Base-by-base conservation (phyloP, 2,113 vertebrate species). In the Leucoraja erinaceus region DNA sequence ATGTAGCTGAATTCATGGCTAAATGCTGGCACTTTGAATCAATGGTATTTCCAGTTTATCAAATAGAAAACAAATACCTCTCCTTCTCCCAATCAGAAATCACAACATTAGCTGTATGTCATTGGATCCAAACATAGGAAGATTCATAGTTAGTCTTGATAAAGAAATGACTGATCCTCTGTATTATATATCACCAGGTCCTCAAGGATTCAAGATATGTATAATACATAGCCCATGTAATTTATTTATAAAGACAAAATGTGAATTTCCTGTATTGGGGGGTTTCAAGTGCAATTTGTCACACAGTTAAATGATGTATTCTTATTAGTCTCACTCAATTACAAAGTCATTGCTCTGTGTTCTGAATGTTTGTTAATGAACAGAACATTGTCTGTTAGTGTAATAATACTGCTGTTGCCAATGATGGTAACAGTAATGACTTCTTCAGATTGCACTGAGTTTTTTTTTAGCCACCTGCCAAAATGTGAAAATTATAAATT, bases 191-290 rank as follows among this genome's bases (percentile, higher is more conserved):
- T 99, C 97, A 97, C 96, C 97, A 97, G 97, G 97, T 97, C 97
- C 96, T 97, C 94, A 93, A 96, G 97, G 97, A 97, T 98, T 97
- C 97, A 96, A 97, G 97, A 97, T 95, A 98, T 98, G 97, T 97
- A 98, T 98, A 97, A 98, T 97, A 97, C 97, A 98, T 98, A 94
- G 96, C 96, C 96, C 97, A 95, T 96, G 96, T 99, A 97, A 98
- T 98, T 98, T 98, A 98, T 98, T 99, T 98, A 99, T 98, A 97
- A 98, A 97, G 97, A 96, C 97, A 98, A 98, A 99, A 97, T 95
- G 96, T 97, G 98, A 97, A 96, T 97, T 97, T 97, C 97, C 97
- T 97, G 95, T 96, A 96, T 96, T 96, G 94, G 95, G 94, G 95
- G 95, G 96, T 96, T 96, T 96, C 95, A 96, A 96, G 95, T 96